These are phyloP conservation scores for Spinus pinus DNA, from an alignment of 2,797 vertebrate species.

Conservation along the genomic window DNA sequence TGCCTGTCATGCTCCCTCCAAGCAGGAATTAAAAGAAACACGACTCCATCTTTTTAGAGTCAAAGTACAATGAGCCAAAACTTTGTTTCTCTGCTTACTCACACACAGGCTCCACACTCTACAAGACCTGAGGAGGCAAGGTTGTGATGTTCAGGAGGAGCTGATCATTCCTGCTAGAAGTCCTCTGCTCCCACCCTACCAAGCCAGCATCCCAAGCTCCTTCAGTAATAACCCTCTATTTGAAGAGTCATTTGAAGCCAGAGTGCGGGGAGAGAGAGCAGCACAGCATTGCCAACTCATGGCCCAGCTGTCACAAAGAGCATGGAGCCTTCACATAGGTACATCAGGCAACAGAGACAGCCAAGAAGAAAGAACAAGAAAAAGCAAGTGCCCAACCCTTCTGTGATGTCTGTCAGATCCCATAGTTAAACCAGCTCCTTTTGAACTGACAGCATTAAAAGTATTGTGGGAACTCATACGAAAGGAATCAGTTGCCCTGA, in stretches of 20 bases:
- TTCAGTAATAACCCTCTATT: neutral
- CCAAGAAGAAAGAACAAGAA: neutral
- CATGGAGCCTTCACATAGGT: neutral
- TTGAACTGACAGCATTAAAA: neutral
- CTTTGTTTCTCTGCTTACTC: neutral
- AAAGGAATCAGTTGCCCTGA: neutral
- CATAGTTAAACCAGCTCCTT: neutral
- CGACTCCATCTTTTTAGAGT: neutral
- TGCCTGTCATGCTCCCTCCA: neutral
- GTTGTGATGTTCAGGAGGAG: neutral
- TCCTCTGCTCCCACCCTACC: neutral
- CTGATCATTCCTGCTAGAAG: neutral
- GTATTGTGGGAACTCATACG: neutral
- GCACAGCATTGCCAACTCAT: neutral
- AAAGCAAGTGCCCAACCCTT: neutral
- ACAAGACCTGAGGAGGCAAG: neutral
- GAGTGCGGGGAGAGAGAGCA: neutral
- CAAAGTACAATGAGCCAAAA: neutral
- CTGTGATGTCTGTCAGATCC: neutral
- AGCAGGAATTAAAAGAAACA: neutral
- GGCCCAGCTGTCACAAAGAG: fast-evolving
- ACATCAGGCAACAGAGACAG: neutral
- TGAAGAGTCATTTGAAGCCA: neutral
- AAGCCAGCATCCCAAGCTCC: neutral
- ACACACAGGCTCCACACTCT: neutral